These are phyloP conservation scores for Leucopternis melanops DNA, from an alignment of 2,113 vertebrate species.

Conservation along the genomic window DNA sequence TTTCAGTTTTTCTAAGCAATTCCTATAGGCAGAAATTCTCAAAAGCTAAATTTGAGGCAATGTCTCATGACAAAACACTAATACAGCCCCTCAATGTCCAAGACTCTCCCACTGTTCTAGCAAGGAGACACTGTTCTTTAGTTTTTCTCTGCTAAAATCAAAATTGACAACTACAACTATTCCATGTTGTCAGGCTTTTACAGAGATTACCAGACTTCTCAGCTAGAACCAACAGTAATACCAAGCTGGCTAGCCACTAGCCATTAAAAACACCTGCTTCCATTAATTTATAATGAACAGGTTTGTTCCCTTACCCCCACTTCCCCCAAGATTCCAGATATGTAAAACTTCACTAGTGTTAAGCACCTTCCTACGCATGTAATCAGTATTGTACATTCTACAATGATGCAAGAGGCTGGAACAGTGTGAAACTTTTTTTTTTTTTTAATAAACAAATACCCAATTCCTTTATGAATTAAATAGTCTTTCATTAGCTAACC, in stretches of 20 bases:
- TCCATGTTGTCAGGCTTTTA: background rate
- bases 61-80: background rate
- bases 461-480: background rate
- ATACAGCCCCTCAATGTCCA: background rate
- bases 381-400: background rate
- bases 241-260: background rate
- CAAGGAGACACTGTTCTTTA: background rate
- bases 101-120: background rate
- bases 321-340: background rate
- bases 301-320: background rate
- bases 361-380: background rate
- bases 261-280: background rate
- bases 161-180: background rate
- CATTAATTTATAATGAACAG: background rate
- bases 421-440: background rate
- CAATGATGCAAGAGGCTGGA: background rate
- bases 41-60: background rate
- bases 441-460: background rate
- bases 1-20: background rate
- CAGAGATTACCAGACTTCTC: background rate
- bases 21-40: background rate
- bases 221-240: background rate
- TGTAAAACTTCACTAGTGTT: background rate
- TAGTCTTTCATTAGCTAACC: slow-evolving; percentile 22
- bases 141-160: background rate